Evolutionary conservation across 2,888 invertebrate genomes (phyloP), one percentile per base, ranked within the genome.

Genomic region (Buathra laborator): DNA sequence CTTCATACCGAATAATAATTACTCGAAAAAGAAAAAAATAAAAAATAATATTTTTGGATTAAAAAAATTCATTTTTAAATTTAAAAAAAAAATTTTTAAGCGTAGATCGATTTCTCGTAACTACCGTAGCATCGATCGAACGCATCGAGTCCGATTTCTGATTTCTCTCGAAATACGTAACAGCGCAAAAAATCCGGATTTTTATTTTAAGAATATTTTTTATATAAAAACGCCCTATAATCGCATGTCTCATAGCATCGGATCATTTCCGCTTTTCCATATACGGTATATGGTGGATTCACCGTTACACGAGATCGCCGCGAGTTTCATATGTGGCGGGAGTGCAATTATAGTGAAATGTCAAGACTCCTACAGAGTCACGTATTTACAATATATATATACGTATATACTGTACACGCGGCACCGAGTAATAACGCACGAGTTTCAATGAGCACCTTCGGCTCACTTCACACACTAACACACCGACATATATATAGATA

Each of bases 401-500:
- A 24, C 44, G 24, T 19, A 51, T 19, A 51, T n/a, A 46, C 16
- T 43, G 12, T 5, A 46, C 44, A 72, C 56, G 59, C 56, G 56
- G 56, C 37, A 75, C 59, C 16, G 48, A 48, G 75, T 67, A 84
- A 84, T 84, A 81, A 80, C 84, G 72, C 48, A 67, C 16, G 53
- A 72, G 59, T 77, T 77, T 72, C 59, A 84, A 81, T 74, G 72
- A 77, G 44, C 53, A 44, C 64, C 46, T 72, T 62, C 46, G 29
- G 66, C 32, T 19, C 43, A 43, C 56, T 16, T 48, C 44, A 59
- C 62, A 74, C 14, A 68, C 59, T 9, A 9, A 6, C 37, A 44
- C 24, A 24, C 24, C 24, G 24, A 24, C 24, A 24, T 24, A 24
- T 24, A 24, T 24, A 24, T 24, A 24, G 19, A 19, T 78, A 59